These are phyloP conservation scores for Meloidogyne floridensis DNA, from an alignment of 1,140 invertebrate species.

Conservation along the genomic window DNA sequence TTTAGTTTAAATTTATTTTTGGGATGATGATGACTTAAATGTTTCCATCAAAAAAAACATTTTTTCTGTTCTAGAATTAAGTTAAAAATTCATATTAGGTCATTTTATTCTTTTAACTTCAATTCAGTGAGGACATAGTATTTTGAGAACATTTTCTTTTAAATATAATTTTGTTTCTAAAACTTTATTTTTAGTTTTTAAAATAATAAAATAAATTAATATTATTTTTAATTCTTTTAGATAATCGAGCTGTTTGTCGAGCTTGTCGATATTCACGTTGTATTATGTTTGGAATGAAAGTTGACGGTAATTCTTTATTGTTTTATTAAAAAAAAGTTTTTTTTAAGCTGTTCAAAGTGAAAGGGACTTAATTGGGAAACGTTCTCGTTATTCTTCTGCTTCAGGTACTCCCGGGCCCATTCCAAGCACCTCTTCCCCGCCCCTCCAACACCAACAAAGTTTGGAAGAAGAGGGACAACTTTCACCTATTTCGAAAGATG, in stretches of 20 bases:
- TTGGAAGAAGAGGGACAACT: background rate
- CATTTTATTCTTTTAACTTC: too few species aligned
- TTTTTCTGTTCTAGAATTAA: too few species aligned
- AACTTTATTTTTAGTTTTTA: too few species aligned
- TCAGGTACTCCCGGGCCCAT: constrained; percentile 32
- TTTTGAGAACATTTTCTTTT: too few species aligned
- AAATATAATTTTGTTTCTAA: too few species aligned
- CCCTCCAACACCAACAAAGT: background rate
- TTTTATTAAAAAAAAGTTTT: background rate
- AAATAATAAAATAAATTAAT: too few species aligned
- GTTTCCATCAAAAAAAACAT: too few species aligned
- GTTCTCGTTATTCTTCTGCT: constrained; percentile 43
- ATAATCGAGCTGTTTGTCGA: constrained; percentile 63
- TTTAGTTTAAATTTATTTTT: background rate
- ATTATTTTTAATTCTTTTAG: constrained; percentile 38
- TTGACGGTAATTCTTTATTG: constrained; percentile 48
- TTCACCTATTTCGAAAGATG: background rate
- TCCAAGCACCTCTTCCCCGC: background rate
- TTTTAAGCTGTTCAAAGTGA: constrained; percentile 63
- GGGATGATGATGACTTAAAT: background rate
- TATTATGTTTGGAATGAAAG: constrained; percentile 61
- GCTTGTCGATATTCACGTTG: constrained; percentile 60
- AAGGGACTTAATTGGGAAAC: constrained; percentile 61
- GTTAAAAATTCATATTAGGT: too few species aligned
- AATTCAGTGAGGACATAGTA: too few species aligned